phyloP scores from a whole-genome alignment of 2,113 vertebrate genomes.

The Elephantulus edwardii region DNA sequence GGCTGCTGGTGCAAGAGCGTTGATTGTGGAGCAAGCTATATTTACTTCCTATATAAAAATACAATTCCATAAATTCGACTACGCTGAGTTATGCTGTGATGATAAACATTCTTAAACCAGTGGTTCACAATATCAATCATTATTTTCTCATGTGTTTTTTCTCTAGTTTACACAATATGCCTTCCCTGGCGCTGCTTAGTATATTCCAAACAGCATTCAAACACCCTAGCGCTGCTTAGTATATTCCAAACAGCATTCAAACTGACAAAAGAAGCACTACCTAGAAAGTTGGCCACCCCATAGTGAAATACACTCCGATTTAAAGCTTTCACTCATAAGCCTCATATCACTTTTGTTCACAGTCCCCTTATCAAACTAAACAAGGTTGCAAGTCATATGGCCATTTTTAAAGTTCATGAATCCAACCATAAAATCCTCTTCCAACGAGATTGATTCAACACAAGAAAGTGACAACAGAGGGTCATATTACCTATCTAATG shows the following conservation, averaged over 20 bases:
- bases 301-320: not conserved
- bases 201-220: not conserved
- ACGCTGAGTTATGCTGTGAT: not conserved
- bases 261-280: not conserved
- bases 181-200: not conserved
- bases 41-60: not conserved
- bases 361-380: conserved; percentile 35
- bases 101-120: not conserved
- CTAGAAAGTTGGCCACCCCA: not conserved
- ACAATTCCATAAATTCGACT: not conserved
- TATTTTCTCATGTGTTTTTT: not conserved
- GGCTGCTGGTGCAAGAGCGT: too few species aligned
- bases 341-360: not conserved
- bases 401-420: not conserved
- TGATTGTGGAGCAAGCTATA: too few species aligned
- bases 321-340: not conserved
- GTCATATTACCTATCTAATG: not conserved
- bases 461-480: not conserved
- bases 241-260: not conserved
- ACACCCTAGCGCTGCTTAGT: not conserved
- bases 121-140: not conserved
- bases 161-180: not conserved
- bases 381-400: not conserved
- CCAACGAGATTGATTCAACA: not conserved
- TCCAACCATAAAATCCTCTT: conserved; percentile 3